A percentile compares a stretch with the other conserved stretches of the same genome.
Evolutionary conservation across 2,888 invertebrate genomes (phyloP).

Genomic region (Drosophila quinaria): DNA sequence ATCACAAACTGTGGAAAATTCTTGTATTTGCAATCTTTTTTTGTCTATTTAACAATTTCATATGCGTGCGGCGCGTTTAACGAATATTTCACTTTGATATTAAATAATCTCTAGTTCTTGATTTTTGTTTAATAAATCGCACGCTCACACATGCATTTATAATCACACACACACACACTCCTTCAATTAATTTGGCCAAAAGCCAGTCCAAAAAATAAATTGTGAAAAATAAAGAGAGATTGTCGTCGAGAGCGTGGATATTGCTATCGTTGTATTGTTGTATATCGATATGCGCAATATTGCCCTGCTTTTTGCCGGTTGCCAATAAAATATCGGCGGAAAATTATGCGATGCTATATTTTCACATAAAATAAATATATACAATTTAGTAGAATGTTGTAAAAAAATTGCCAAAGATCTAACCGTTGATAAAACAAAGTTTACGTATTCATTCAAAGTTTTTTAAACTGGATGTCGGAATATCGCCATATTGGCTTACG

Average conservation of each 20-base stretch:
- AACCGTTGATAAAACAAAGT: neutral
- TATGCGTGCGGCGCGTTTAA: slow-evolving; percentile 20
- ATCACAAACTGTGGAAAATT: slow-evolving; percentile 14
- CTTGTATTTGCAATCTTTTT: slow-evolving; percentile 2
- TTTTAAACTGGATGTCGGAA: neutral
- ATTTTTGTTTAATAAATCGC: slow-evolving; percentile 62
- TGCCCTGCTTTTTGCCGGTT: slow-evolving; percentile 35
- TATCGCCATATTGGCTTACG: slow-evolving; percentile 18
- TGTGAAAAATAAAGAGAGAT: slow-evolving; percentile 60
- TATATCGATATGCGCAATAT: slow-evolving; percentile 41
- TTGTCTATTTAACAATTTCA: slow-evolving; percentile 15
- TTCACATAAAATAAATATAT: neutral
- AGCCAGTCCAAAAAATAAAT: slow-evolving; percentile 67
- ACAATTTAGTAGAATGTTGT: neutral
- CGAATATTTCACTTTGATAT: slow-evolving; percentile 55
- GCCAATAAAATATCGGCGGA: slow-evolving; percentile 22
- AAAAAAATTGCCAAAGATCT: neutral
- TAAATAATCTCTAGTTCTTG: slow-evolving; percentile 52
- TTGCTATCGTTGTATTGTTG: slow-evolving; percentile 24
- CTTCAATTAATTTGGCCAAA: slow-evolving; percentile 60
- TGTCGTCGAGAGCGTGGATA: slow-evolving; percentile 50
- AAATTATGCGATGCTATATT: neutral
- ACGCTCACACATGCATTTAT: slow-evolving; percentile 35
- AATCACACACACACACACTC: slow-evolving; percentile 26
- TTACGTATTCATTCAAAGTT: neutral